Base-by-base conservation (phyloP, 2,113 vertebrate species). In the Chionodraco myersi region DNA sequence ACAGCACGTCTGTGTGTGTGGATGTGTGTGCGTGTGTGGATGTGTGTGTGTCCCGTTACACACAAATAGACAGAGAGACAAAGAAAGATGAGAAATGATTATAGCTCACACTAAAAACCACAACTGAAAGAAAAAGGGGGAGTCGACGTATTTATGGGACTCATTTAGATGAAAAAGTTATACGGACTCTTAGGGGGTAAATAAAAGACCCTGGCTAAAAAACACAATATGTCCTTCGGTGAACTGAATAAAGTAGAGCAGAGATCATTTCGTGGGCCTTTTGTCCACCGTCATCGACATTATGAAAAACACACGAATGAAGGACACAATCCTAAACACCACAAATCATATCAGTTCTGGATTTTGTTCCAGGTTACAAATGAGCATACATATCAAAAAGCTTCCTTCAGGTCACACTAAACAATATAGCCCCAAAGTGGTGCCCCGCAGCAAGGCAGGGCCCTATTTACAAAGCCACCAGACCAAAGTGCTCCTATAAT, bases 31-130 rank as follows among this genome's bases (percentile, higher is more conserved):
- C 70, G 71, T 80, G 73, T 67, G 74, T 84, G 30, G 30, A 5
- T 85, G 66, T 10, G 56, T 72, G 71, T 80, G 73, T 67, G 74
- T 84, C 89, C 64, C 10, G 70, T 83, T 83, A 86, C 88, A 89
- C 91, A 90, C 85, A 86, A 90, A 92, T 79, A 90, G 89, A 84
- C 88, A 88, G 83, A 88, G 84, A 91, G 89, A 94, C 91, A 92
- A 93, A 92, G 91, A 92, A 89, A 92, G 91, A 93, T 92, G 92
- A 93, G 92, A 93, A 93, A 93, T 94, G 90, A 94, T 94, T 94
- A 92, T 86, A 94, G 91, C 84, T 92, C 91, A 85, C 87, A 92
- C 89, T 87, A 90, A 92, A 93, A 94, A 91, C 91, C 93, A 87
- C 91, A 92, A 89, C 80, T 89, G 88, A 90, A 88, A 89, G 21